Base-by-base conservation (phyloP, 2,113 vertebrate genomes). In the Centrocercus urophasianus region DNA sequence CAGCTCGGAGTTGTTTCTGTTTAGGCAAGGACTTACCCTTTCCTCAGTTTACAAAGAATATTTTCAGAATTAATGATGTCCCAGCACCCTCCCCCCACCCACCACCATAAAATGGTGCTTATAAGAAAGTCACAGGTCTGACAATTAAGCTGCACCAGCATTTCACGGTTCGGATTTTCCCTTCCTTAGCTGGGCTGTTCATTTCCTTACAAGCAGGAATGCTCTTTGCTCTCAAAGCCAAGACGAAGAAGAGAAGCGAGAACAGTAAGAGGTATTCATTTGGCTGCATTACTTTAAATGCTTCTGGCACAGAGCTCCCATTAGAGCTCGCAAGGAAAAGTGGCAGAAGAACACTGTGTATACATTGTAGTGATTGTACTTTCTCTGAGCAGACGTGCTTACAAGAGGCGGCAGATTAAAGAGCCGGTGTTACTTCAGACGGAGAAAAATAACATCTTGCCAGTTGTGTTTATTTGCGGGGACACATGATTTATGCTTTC, bases 401-500 rank as follows among this genome's bases (percentile, higher is more conserved):
- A 76, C 73, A 94, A 97, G 95, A 96, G 95, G 93, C 16, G 14
- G 96, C 78, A 97, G 96, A 98, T 97, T 90, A 97, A 97, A 98
- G 97, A 90, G 72, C 89, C 71, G 47, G 52, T 93, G 97, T 93
- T 93, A 90, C 96, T 81, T 93, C 90, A 97, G 97, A 93, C 95
- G 96, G 90, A 92, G 88, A 96, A 96, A 95, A 98, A 97, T 91
- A 97, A 97, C 97, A 92, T 94, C 95, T 91, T 86, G 95, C 97
- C 97, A 96, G 92, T 95, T 79, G 95, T 98, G 97, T 98, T 98
- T 98, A 97, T 96, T 97, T 97, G 95, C 90, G 93, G 85, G 90
- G 90, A 82, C 66, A 83, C 21, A 43, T 97, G 97, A 98, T 98
- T 98, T 97, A 97, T 96, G 94, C 89, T 96, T 96, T 95, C 94